Evolutionary conservation across 1,140 invertebrate genomes (phyloP).

Genomic region (Mycetomoellerius zeteki): DNA sequence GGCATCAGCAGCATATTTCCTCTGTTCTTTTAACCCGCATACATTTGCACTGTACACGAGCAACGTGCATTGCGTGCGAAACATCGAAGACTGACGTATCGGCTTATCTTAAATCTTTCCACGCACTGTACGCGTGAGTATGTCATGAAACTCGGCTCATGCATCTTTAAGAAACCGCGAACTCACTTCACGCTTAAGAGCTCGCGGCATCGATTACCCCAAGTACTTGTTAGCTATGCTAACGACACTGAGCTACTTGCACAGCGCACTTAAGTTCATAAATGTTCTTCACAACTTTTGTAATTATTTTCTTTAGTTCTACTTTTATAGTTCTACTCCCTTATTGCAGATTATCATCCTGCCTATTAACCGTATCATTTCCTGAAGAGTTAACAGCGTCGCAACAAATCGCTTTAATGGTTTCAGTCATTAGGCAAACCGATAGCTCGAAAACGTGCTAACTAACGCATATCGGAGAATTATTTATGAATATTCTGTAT

Average conservation of each 20-base stretch:
- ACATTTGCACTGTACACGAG: background rate
- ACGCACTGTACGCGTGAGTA: constrained; percentile 54
- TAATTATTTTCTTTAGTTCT: constrained; percentile 28
- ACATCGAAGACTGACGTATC: constrained; percentile 21
- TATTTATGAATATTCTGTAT: background rate
- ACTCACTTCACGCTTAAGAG: constrained; percentile 49
- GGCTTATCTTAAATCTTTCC: constrained; percentile 51
- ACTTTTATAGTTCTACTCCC: background rate
- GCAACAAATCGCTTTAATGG: background rate
- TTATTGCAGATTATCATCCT: background rate
- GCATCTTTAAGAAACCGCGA: constrained; percentile 57
- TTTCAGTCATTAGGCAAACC: background rate
- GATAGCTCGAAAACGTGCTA: background rate
- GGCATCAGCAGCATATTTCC: constrained; percentile 30
- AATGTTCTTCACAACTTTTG: constrained; percentile 22
- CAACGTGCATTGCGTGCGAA: constrained; percentile 55
- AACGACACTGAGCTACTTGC: constrained; percentile 13
- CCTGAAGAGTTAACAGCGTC: background rate
- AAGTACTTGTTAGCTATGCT: constrained; percentile 38
- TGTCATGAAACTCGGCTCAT: constrained; percentile 58
- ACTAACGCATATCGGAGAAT: background rate
- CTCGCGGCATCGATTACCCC: constrained; percentile 36
- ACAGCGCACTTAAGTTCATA: background rate
- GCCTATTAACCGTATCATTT: background rate
- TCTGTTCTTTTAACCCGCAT: constrained; percentile 25